phyloP scores from a whole-genome alignment of 30 jellyfish, hydroid and myxozoan genomes.

The Aurelia coerulea region DNA sequence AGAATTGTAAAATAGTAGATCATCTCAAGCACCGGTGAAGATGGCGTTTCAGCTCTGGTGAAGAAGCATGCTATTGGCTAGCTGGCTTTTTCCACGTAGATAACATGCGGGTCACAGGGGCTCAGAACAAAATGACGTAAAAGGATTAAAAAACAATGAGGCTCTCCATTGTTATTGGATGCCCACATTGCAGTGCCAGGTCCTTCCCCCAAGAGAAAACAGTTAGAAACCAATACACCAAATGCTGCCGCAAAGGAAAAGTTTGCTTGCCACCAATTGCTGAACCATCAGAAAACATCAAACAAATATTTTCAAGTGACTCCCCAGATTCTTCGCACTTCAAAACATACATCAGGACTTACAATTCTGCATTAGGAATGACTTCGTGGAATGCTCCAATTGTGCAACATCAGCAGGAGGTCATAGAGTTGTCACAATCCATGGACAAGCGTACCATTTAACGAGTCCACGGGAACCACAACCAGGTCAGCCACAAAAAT shows the following conservation, averaged over 20 bases:
- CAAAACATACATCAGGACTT: neutral
- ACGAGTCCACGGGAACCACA: slow-evolving; percentile 5
- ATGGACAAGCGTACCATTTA: slow-evolving; percentile 13
- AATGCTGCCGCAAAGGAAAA: neutral
- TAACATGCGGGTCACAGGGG: too few relatives aligned
- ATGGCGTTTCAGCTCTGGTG: too few relatives aligned
- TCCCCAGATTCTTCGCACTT: neutral
- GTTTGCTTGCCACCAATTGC: neutral
- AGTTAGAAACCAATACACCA: neutral
- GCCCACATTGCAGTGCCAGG: neutral
- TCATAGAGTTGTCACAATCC: neutral
- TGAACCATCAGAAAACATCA: neutral
- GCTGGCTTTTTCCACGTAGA: too few relatives aligned
- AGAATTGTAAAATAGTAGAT: too few relatives aligned
- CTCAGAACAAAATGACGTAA: too few relatives aligned
- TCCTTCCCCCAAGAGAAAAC: neutral
- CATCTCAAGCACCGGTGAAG: too few relatives aligned
- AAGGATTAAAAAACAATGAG: too few relatives aligned
- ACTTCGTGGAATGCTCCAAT: neutral
- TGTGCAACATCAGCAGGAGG: slow-evolving; percentile 3
- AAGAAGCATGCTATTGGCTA: too few relatives aligned
- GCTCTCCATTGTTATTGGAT: neutral
- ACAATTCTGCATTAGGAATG: neutral
- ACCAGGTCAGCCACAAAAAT: neutral
- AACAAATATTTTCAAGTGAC: neutral